These are phyloP conservation scores for Pteropus rufus DNA, from an alignment of 2,797 vertebrate species.

Conservation along the genomic window DNA sequence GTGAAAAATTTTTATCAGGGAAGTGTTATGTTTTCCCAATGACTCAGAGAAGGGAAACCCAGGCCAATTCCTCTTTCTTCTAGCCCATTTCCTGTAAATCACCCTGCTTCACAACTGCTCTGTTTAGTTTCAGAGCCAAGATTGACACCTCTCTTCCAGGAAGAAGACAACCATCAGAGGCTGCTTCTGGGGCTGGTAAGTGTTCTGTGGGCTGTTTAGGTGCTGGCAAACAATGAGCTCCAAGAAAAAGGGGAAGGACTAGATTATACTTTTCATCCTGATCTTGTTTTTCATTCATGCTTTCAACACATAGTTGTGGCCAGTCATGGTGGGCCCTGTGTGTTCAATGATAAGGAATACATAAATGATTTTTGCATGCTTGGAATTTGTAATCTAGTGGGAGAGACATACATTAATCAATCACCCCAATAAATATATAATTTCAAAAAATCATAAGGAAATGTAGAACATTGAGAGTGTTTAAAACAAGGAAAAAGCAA, in stretches of 20 bases:
- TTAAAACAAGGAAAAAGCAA: background rate
- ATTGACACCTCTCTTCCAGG: conserved; percentile 91
- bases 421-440: background rate
- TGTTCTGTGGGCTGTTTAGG: background rate
- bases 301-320: background rate
- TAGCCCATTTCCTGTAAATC: background rate
- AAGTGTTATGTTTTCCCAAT: background rate
- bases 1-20: background rate
- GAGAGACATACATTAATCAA: background rate
- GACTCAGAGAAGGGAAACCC: background rate
- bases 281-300: background rate
- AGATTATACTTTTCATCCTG: background rate
- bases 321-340: background rate
- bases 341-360: background rate
- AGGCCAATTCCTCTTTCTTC: background rate
- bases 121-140: conserved; percentile 87
- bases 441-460: background rate
- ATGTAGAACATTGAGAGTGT: background rate
- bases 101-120: background rate
- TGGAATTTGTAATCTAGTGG: background rate
- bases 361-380: background rate
- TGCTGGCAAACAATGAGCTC: conserved; percentile 10
- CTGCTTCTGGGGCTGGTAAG: conserved; percentile 93
- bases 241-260: background rate
- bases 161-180: conserved; percentile 92